phyloP scores from a whole-genome alignment of 2,113 vertebrate species.

The Lophochroa leadbeateri region DNA sequence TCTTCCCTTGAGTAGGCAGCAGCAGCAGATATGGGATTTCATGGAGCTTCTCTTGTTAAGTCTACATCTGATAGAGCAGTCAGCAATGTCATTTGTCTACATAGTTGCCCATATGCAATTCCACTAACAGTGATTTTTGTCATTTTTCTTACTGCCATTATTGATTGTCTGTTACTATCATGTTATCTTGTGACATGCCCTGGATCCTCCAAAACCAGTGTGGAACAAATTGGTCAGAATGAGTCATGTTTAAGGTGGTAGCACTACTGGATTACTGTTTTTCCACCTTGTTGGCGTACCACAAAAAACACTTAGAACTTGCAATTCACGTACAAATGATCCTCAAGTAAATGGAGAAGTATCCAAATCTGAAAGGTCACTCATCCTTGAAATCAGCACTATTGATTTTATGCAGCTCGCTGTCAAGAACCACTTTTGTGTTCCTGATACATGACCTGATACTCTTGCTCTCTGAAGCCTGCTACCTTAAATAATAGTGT shows the following conservation, averaged over 20 bases:
- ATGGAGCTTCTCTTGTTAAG: not conserved
- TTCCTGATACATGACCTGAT: not conserved
- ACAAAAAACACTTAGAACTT: not conserved
- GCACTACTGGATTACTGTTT: not conserved
- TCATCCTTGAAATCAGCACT: slow-evolving; percentile 39
- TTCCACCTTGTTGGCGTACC: not conserved
- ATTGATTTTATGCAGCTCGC: slow-evolving; percentile 5
- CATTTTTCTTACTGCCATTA: not conserved
- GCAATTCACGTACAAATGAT: not conserved
- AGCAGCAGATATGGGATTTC: not conserved
- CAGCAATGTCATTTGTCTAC: not conserved
- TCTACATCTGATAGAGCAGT: not conserved
- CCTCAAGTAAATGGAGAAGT: not conserved
- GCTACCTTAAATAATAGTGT: not conserved
- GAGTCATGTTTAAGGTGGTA: not conserved
- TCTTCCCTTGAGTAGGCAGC: not conserved
- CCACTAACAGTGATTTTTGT: not conserved
- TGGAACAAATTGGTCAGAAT: not conserved
- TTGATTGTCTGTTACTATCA: not conserved
- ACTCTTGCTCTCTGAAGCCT: not conserved
- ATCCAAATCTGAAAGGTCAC: not conserved
- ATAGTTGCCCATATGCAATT: not conserved
- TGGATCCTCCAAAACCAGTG: not conserved
- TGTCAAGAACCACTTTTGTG: not conserved
- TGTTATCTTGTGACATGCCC: not conserved